phyloP scores from a whole-genome alignment of 2,797 vertebrate species.

The Pampus argenteus region DNA sequence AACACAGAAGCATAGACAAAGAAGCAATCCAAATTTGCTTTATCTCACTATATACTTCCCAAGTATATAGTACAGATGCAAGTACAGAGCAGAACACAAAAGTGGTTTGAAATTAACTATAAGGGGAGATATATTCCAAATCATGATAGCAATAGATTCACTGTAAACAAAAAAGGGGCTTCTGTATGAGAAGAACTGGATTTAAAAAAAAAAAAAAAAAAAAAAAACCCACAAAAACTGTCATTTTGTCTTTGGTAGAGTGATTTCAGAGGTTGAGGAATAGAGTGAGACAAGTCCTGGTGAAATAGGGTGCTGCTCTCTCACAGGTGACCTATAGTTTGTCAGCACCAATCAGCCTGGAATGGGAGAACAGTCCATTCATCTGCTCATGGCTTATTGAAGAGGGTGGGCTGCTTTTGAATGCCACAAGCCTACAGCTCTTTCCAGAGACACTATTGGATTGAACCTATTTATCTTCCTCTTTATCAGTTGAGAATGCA shows the following conservation, averaged over 20 bases:
- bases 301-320: slow-evolving; percentile 78
- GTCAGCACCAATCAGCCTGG: slow-evolving; percentile 81
- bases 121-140: background rate
- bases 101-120: background rate
- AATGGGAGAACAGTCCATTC: slow-evolving; percentile 80
- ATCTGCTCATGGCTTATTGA: slow-evolving; percentile 83
- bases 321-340: slow-evolving; percentile 84
- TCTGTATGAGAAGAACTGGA: slow-evolving; percentile 34
- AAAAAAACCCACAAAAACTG: slow-evolving; percentile 60
- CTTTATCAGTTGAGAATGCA: slow-evolving; percentile 81
- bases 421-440: slow-evolving; percentile 74
- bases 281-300: slow-evolving; percentile 72
- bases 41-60: background rate
- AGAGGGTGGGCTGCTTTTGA: slow-evolving; percentile 79
- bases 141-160: background rate
- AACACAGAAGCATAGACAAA: slow-evolving; percentile 19
- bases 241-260: slow-evolving; percentile 58
- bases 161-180: slow-evolving; percentile 29
- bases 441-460: slow-evolving; percentile 75
- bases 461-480: slow-evolving; percentile 81
- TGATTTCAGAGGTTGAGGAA: slow-evolving; percentile 68
- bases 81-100: background rate
- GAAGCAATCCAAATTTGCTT: slow-evolving; percentile 13
- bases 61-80: background rate
- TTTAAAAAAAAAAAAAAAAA: slow-evolving; percentile 41